phyloP scores from a whole-genome alignment of 2,888 invertebrate species.

The Plagodis pulveraria region DNA sequence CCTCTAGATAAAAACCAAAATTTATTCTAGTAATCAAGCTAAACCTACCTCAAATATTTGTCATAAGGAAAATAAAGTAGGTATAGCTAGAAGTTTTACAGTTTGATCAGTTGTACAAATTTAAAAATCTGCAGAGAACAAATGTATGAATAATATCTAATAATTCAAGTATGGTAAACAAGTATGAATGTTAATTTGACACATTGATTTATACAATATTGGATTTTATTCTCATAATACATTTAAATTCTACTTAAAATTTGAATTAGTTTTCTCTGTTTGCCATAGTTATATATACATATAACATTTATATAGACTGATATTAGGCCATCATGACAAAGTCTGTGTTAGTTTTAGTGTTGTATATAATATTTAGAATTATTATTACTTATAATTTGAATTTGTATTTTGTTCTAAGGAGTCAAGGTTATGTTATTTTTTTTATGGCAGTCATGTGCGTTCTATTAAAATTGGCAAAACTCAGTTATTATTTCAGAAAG shows the following conservation, averaged over 20 bases:
- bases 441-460: too few relatives aligned
- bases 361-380: conserved; percentile 26
- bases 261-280: conserved; percentile 23
- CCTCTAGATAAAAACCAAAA: conserved; percentile 29
- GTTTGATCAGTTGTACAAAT: conserved; percentile 11
- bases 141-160: conserved; percentile 4
- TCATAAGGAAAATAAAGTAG: conserved; percentile 31
- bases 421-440: too few relatives aligned
- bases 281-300: conserved; percentile 33
- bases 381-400: background rate
- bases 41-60: conserved; percentile 37
- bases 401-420: too few relatives aligned
- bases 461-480: too few relatives aligned
- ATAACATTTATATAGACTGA: conserved; percentile 38
- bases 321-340: conserved; percentile 42
- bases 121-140: background rate
- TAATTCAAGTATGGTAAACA: background rate
- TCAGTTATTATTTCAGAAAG: too few relatives aligned
- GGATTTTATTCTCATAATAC: too few relatives aligned
- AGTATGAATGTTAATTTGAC: too few relatives aligned
- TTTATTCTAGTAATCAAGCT: conserved; percentile 29
- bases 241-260: conserved; percentile 8
- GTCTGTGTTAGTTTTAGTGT: conserved; percentile 35
- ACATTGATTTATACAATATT: conserved; percentile 5
- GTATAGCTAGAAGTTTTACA: conserved; percentile 30